phyloP scores from a whole-genome alignment of 1,140 invertebrate genomes.

The Drosophila lowei region DNA sequence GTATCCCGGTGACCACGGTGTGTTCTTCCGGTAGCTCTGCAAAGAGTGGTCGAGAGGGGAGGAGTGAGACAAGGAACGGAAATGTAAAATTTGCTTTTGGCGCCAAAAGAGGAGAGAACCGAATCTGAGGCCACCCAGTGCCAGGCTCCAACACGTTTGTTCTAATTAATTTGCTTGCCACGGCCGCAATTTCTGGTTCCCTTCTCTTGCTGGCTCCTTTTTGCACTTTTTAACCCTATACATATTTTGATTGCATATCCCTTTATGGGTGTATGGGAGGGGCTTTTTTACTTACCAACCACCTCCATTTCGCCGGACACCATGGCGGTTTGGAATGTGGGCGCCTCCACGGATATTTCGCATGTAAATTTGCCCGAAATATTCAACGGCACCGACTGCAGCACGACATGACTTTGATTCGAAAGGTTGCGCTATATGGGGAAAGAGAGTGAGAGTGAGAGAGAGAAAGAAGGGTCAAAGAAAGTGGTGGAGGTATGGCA shows the following conservation, averaged over 20 bases:
- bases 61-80: slow-evolving; percentile 46
- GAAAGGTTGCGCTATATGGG: slow-evolving; percentile 84
- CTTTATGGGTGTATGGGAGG: slow-evolving; percentile 2
- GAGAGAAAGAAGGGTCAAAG: slow-evolving; percentile 30
- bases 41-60: slow-evolving; percentile 15
- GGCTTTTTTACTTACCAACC: slow-evolving; percentile 86
- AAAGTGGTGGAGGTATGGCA: slow-evolving; percentile 10
- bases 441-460: slow-evolving; percentile 19
- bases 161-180: slow-evolving; percentile 75
- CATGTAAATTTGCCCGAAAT: slow-evolving; percentile 90
- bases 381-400: slow-evolving; percentile 85
- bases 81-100: slow-evolving; percentile 67
- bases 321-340: slow-evolving; percentile 91
- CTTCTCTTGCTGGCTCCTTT: slow-evolving; percentile 23
- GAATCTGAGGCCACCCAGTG: slow-evolving; percentile 5
- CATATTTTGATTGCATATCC: slow-evolving; percentile 31
- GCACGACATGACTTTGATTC: slow-evolving; percentile 86
- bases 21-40: slow-evolving; percentile 88
- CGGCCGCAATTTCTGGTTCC: slow-evolving; percentile 31
- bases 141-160: slow-evolving; percentile 58
- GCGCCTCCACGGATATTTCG: slow-evolving; percentile 93
- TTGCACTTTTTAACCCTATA: slow-evolving; percentile 19
- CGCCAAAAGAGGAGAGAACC: slow-evolving; percentile 41
- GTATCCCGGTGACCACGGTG: slow-evolving; percentile 88
- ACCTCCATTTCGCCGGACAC: slow-evolving; percentile 89